Evolutionary conservation across 2,797 vertebrate species (phyloP).

Genomic region (Telmatherina bonti): DNA sequence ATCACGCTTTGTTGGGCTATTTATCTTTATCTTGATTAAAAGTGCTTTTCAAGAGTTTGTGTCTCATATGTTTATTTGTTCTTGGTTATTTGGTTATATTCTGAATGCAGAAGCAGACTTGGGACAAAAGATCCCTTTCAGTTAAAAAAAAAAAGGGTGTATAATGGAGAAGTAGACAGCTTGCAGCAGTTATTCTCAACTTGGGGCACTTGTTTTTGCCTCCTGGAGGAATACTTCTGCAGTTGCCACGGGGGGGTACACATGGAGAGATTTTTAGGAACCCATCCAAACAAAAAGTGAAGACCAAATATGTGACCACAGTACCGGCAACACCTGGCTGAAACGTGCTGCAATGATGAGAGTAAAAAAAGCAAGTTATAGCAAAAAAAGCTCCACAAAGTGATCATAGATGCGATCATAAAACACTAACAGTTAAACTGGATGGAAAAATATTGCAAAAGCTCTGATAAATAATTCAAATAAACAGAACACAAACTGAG

Average conservation of each 20-base stretch:
- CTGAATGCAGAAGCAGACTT: conserved; percentile 32
- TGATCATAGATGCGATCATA: neutral
- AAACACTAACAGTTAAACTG: neutral
- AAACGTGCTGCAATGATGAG: neutral
- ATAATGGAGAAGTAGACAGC: conserved; percentile 25
- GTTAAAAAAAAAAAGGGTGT: conserved; percentile 7
- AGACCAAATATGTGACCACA: neutral
- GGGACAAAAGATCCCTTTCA: conserved; percentile 26
- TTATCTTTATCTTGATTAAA: conserved; percentile 57
- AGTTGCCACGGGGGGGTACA: neutral
- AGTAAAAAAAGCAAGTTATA: neutral
- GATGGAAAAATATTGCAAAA: neutral
- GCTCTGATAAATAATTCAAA: conserved; percentile 20
- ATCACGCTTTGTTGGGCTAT: conserved; percentile 65
- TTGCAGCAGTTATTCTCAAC: conserved; percentile 15
- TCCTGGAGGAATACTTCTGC: neutral
- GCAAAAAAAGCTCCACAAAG: neutral
- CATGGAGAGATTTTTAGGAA: neutral
- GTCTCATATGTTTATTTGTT: conserved; percentile 25
- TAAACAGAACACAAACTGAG: conserved; percentile 6
- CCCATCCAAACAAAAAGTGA: neutral
- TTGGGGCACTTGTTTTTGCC: conserved; percentile 4
- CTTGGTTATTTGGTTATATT: conserved; percentile 1
- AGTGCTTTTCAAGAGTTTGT: conserved; percentile 46
- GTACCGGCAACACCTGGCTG: neutral